phyloP scores from a whole-genome alignment of 2,113 vertebrate species.

The Ellobius talpinus region DNA sequence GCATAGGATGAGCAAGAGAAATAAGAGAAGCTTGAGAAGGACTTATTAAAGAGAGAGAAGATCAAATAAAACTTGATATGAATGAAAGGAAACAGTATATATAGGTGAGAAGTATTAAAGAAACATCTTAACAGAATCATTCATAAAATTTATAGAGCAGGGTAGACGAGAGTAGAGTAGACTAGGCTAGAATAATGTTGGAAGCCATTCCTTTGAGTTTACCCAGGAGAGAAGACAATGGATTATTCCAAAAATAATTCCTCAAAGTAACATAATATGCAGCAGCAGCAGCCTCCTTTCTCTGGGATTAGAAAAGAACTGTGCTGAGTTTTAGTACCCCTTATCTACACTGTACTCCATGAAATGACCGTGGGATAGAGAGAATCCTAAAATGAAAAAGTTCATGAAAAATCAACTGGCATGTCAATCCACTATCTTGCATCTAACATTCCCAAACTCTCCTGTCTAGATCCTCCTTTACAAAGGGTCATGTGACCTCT shows the following conservation, averaged over 20 bases:
- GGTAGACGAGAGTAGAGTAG: not conserved
- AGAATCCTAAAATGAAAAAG: too few relatives aligned
- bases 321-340: not conserved
- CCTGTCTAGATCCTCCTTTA: not conserved
- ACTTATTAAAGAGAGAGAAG: not conserved
- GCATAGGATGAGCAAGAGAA: not conserved
- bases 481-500: not conserved
- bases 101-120: not conserved
- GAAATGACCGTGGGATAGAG: not conserved
- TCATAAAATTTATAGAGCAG: not conserved
- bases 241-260: not conserved
- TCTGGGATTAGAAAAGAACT: conserved; percentile 16
- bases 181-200: not conserved
- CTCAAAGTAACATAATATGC: not conserved
- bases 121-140: not conserved
- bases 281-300: not conserved
- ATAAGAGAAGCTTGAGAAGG: not conserved
- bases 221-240: not conserved
- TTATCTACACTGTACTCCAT: not conserved
- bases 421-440: not conserved
- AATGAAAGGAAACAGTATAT: not conserved
- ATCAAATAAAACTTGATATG: not conserved
- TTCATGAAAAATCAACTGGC: not conserved
- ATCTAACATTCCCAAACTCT: not conserved
- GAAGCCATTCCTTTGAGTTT: not conserved